These are phyloP conservation scores for Pegea sp. DNA, from an alignment of 23 tunicate genomes.

Conservation along the genomic window DNA sequence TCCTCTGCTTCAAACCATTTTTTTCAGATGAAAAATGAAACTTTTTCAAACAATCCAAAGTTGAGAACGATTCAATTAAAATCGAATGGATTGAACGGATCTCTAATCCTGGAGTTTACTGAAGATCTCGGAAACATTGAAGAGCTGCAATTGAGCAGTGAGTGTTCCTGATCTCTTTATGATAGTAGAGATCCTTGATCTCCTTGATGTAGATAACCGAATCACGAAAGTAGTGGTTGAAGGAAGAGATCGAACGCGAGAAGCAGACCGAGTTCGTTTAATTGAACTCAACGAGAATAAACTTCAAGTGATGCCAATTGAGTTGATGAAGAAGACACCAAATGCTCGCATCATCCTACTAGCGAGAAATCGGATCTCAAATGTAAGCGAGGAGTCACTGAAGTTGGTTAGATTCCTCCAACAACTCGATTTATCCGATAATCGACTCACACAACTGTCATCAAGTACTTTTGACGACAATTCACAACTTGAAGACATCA, in stretches of 20 bases:
- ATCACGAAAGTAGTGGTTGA: constrained; percentile 1
- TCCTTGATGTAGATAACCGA: constrained; percentile 4
- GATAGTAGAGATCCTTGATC: background rate
- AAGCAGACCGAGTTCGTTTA: background rate
- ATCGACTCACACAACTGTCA: constrained; percentile 15
- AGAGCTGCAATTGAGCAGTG: background rate
- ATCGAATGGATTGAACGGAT: background rate
- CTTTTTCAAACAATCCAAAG: background rate
- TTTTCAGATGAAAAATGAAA: background rate
- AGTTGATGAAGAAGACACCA: constrained; percentile 12
- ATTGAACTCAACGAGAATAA: constrained; percentile 15
- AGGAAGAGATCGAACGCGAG: background rate
- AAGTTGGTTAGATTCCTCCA: background rate
- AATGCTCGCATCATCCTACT: constrained; percentile 3
- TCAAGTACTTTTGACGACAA: constrained; percentile 11
- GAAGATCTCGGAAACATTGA: background rate
- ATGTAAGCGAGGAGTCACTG: constrained; percentile 5
- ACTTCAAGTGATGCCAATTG: constrained; percentile 10
- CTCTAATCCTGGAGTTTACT: background rate
- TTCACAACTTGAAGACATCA: constrained; percentile 11
- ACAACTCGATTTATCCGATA: constrained; percentile 33
- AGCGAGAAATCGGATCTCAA: constrained; percentile 9
- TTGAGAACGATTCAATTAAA: background rate
- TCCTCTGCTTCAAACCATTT: too few species aligned
- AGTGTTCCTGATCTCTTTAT: background rate